Percentiles rank a stretch among this genome's conserved stretches.
These are phyloP conservation scores for Abrostola triplasia DNA, from an alignment of 2,888 invertebrate genomes.

Conservation along the genomic window DNA sequence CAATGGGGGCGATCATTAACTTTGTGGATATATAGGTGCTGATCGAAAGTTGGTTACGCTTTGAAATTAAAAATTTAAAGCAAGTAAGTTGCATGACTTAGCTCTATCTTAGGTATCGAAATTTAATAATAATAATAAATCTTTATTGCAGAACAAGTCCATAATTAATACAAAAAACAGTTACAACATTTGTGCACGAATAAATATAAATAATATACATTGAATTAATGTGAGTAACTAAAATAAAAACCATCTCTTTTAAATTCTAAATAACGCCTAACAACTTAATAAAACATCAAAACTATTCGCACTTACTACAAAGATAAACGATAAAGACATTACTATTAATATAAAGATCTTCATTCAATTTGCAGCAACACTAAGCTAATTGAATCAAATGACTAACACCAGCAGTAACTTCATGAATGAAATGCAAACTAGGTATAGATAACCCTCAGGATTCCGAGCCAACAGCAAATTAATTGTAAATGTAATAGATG, in stretches of 20 bases:
- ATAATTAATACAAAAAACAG: too few relatives aligned
- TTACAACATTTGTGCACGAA: too few relatives aligned
- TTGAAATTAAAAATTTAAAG: too few relatives aligned
- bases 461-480: conserved; percentile 28
- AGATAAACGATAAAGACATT: background rate
- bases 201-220: too few relatives aligned
- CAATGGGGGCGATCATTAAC: conserved; percentile 29
- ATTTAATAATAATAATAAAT: too few relatives aligned
- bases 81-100: too few relatives aligned
- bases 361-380: conserved; percentile 18
- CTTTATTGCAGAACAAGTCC: too few relatives aligned
- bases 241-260: too few relatives aligned
- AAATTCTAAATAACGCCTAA: too few relatives aligned
- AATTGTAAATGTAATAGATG: conserved; percentile 37
- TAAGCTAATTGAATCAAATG: conserved; percentile 37
- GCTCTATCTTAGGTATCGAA: too few relatives aligned
- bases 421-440: conserved; percentile 34
- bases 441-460: conserved; percentile 32
- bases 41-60: conserved; percentile 12
- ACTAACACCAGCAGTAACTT: conserved; percentile 39
- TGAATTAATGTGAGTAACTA: too few relatives aligned
- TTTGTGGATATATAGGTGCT: conserved; percentile 20
- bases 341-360: conserved; percentile 12
- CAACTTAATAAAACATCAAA: too few relatives aligned
- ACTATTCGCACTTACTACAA: background rate